Conservation (phyloP, 2,888 invertebrate species). For the Gibbula magus region DNA sequence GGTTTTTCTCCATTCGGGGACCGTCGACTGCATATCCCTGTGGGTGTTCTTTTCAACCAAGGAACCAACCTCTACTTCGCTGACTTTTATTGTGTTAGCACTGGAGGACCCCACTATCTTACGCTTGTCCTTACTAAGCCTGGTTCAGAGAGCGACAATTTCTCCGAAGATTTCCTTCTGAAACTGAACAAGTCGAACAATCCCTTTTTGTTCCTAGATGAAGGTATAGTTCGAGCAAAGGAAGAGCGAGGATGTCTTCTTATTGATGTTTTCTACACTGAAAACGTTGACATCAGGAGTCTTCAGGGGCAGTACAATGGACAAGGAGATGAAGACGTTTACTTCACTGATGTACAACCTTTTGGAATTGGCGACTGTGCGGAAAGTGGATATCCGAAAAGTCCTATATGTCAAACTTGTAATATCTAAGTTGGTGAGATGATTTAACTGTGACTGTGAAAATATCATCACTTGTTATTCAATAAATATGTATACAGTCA, state of each 20-base stretch:
- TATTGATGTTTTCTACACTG: constrained; percentile 18
- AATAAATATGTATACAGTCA: no score
- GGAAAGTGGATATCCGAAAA: not conserved
- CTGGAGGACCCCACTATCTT: constrained; percentile 63
- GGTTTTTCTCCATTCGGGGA: constrained; percentile 41
- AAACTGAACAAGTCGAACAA: constrained; percentile 31
- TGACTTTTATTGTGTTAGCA: constrained; percentile 74
- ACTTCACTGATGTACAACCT: not conserved
- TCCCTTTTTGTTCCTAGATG: constrained; percentile 30
- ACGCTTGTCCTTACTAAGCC: constrained; percentile 60
- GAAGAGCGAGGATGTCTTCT: not conserved
- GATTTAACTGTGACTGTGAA: no score
- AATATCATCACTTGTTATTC: no score
- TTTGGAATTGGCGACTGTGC: not conserved
- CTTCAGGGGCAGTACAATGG: not conserved
- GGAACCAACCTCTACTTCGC: constrained; percentile 63
- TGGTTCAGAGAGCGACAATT: constrained; percentile 24
- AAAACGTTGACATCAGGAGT: not conserved
- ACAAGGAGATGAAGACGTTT: not conserved
- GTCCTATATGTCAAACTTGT: not conserved
- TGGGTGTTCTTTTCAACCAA: constrained; percentile 17
- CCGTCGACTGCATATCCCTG: constrained; percentile 33
- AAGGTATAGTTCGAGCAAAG: not conserved
- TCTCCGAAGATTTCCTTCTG: constrained; percentile 30
- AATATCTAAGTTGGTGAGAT: not conserved